Evolutionary conservation across 2,113 vertebrate genomes (phyloP), one percentile per base, ranked within the genome.

Genomic region (Galeopterus variegatus): DNA sequence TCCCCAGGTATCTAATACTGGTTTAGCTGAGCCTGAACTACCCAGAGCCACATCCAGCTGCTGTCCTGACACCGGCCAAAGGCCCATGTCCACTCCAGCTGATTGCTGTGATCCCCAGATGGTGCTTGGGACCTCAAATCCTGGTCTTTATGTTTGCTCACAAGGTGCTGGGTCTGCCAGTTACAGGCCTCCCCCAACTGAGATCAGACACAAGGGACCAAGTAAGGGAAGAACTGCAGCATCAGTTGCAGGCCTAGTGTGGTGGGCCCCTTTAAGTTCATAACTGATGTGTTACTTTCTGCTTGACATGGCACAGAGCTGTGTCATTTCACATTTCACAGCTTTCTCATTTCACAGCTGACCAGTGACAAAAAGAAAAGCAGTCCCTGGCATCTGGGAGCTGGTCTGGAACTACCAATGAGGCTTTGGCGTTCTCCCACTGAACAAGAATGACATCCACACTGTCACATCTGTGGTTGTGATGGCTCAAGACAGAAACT

Each of bases 71-170:
- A 26, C 10, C 45, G 62, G 50, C n/a, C 73, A 83, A 26, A 62
- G 54, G 50, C 48, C 67, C 8, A 3, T 0, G 0, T 73, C n/a
- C 10, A 26, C 33, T 82, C 28, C n/a, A 54, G 6, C 24, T 4
- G 45, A 14, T 58, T 82, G 41, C 52, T 62, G 8, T 10, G 10
- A 41, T 7, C 21, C 60, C 7, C 1, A 11, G 10, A 12, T 31
- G 14, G 73, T 17, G 14, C 28, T 64, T 28, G 36, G n/a, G 21
- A 6, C 17, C 24, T 82, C 19, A 50, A 10, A 26, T 15, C 45
- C 90, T 83, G 36, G n/a, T 18, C 28, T 23, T 94, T 91, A 36
- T 21, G 21, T 88, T 79, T 94, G 52, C 52, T 93, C 1, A 36
- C 33, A 52, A 41, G 6, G 0, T 52, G 18, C 76, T 80, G 52